These are phyloP conservation scores for Litocranius walleri DNA, from an alignment of 2,113 vertebrate species.

Conservation along the genomic window DNA sequence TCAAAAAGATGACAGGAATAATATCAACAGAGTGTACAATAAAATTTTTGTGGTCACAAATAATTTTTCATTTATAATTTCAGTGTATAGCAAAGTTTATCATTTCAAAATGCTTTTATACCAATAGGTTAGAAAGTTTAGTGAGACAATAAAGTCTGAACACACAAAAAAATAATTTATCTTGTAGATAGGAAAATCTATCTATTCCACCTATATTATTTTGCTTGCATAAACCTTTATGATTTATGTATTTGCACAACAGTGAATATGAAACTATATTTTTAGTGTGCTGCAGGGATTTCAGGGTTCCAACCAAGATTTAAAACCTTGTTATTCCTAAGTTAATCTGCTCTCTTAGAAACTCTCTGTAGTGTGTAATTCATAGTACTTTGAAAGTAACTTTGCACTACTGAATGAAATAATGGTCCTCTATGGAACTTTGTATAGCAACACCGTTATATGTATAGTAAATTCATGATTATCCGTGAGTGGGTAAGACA, in stretches of 20 bases:
- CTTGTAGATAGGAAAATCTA: background rate
- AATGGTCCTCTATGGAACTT: background rate
- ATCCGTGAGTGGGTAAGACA: background rate
- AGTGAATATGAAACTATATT: background rate
- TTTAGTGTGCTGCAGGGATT: background rate
- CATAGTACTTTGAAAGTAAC: background rate
- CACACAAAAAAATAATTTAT: background rate
- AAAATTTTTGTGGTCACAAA: background rate
- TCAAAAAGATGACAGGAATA: background rate
- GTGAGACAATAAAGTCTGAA: background rate
- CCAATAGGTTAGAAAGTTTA: background rate
- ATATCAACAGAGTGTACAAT: background rate
- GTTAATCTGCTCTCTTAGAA: background rate
- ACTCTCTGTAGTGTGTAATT: background rate
- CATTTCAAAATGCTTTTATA: background rate
- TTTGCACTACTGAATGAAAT: background rate
- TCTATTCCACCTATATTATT: background rate
- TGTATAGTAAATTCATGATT: background rate
- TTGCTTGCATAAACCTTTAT: background rate
- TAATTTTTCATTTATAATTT: background rate
- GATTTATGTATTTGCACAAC: background rate
- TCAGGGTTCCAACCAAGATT: background rate
- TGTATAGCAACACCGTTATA: background rate
- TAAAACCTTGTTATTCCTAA: conserved; percentile 11
- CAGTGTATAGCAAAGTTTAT: background rate